These are phyloP conservation scores for Pachymerium ferrugineum DNA, from an alignment of 2,888 invertebrate genomes.

Conservation along the genomic window DNA sequence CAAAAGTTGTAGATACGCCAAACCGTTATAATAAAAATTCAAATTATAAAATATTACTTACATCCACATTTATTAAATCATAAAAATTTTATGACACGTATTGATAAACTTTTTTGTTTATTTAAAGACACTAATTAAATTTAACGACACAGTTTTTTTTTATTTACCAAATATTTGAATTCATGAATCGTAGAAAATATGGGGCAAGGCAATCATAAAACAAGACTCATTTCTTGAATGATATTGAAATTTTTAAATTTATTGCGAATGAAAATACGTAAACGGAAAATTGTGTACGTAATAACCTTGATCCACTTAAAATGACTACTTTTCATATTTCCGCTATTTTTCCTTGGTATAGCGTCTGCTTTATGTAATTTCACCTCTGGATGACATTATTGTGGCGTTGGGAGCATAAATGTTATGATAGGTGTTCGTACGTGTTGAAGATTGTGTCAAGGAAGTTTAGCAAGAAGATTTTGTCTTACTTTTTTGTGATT, in stretches of 20 bases:
- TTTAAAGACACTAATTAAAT: not conserved
- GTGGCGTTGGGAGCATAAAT: not conserved
- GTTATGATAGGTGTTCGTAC: too few relatives aligned
- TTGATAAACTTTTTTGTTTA: too few relatives aligned
- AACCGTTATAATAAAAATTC: too few relatives aligned
- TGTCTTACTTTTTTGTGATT: too few relatives aligned
- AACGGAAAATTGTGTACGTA: not conserved
- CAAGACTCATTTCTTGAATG: not conserved
- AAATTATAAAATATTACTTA: too few relatives aligned
- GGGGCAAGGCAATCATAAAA: constrained; percentile 4
- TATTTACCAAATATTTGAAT: not conserved
- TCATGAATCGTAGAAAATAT: not conserved
- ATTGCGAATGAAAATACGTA: not conserved
- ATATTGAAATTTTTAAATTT: not conserved
- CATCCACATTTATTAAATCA: too few relatives aligned
- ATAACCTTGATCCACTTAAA: not conserved
- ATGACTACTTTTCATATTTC: not conserved
- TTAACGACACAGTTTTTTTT: not conserved
- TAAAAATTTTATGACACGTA: too few relatives aligned
- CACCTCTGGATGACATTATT: not conserved
- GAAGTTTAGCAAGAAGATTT: too few relatives aligned
- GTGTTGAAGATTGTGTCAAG: too few relatives aligned
- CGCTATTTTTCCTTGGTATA: not conserved
- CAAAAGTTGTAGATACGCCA: too few relatives aligned
- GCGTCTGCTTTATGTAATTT: not conserved